Evolutionary conservation across 2,113 vertebrate genomes (phyloP).

Genomic region (Bolborhynchus lineola): DNA sequence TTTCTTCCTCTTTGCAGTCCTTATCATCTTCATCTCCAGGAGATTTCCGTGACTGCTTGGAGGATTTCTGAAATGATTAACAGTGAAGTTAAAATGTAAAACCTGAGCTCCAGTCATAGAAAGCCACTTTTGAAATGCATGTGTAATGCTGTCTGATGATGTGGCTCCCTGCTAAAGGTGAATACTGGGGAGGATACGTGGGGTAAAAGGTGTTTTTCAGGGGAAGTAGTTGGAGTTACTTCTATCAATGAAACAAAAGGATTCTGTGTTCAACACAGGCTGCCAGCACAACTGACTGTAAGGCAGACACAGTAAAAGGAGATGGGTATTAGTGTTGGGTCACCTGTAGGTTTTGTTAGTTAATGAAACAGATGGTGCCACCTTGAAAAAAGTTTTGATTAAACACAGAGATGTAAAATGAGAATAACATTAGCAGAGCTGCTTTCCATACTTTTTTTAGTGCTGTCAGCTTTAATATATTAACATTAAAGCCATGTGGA

Average conservation of each 20-base stretch:
- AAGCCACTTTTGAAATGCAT: not conserved
- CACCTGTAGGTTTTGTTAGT: constrained; percentile 38
- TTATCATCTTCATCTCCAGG: constrained; percentile 91
- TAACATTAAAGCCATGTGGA: constrained; percentile 63
- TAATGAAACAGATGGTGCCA: constrained; percentile 50
- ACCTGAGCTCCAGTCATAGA: not conserved
- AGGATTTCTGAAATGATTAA: constrained; percentile 82
- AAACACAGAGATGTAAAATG: constrained; percentile 62
- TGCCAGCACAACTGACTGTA: not conserved
- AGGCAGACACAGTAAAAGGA: constrained; percentile 22
- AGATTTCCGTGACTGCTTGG: constrained; percentile 91
- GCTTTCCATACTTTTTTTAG: constrained; percentile 60
- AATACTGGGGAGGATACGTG: not conserved
- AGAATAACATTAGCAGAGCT: constrained; percentile 58
- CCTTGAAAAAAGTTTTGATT: constrained; percentile 62
- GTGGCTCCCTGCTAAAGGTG: not conserved
- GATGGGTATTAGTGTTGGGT: constrained; percentile 1
- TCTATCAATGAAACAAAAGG: not conserved
- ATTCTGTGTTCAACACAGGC: not conserved
- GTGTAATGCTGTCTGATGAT: not conserved
- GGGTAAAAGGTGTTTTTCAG: not conserved
- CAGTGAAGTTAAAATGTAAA: constrained; percentile 22
- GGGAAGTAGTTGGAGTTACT: not conserved
- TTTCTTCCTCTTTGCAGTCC: constrained; percentile 92
- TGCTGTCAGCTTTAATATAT: constrained; percentile 62